Conservation (phyloP, 2,797 vertebrate species). For the Megalops cyprinoides region DNA sequence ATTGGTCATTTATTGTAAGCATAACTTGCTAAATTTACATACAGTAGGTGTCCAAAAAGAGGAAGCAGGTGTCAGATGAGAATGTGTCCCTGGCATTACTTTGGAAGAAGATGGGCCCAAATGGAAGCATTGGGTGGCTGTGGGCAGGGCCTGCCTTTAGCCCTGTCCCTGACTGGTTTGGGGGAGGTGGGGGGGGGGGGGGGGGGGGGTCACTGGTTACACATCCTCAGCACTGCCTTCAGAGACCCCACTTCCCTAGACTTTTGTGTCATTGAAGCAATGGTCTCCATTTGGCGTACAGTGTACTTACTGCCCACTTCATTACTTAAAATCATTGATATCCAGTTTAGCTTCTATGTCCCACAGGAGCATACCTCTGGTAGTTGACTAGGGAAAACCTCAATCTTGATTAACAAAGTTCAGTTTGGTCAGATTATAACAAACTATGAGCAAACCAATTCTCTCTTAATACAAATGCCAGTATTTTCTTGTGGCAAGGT, state of each 20-base stretch:
- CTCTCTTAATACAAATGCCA: background rate
- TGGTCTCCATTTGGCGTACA: background rate
- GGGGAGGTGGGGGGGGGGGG: background rate
- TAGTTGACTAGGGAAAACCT: too few species aligned
- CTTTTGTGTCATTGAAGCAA: background rate
- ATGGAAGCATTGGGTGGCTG: background rate
- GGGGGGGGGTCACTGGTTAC: background rate
- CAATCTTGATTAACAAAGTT: background rate
- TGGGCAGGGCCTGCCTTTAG: background rate
- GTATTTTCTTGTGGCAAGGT: background rate
- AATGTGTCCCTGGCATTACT: background rate
- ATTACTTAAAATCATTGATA: too few species aligned
- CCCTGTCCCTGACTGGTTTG: background rate
- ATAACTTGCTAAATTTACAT: background rate
- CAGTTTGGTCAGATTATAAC: background rate
- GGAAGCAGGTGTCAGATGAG: background rate
- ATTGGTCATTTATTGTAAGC: background rate
- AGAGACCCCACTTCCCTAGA: background rate
- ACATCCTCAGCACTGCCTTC: background rate
- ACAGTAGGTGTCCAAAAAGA: background rate
- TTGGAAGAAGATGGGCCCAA: background rate
- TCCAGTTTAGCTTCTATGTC: too few species aligned
- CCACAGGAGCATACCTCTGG: too few species aligned
- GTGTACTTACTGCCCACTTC: background rate
- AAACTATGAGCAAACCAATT: background rate